These are phyloP conservation scores for Charina bottae DNA, from an alignment of 2,113 vertebrate genomes.

Conservation along the genomic window DNA sequence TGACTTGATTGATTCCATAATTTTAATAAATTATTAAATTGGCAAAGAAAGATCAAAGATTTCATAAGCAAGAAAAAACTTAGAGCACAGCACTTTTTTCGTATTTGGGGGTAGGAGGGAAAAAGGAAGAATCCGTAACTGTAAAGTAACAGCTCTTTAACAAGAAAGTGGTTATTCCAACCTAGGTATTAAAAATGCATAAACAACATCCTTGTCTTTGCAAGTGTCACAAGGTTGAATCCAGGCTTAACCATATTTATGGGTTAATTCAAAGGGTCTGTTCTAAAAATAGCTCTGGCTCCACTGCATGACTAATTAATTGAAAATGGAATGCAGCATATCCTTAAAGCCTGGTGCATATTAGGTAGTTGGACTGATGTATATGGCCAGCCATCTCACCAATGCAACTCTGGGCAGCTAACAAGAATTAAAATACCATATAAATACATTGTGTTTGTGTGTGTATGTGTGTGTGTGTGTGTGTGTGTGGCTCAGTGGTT, in stretches of 20 bases:
- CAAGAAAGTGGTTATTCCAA: not conserved
- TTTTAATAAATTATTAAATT: slow-evolving; percentile 19
- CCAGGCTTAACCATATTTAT: not conserved
- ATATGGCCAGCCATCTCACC: too few relatives aligned
- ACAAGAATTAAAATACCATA: not conserved
- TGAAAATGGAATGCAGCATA: not conserved
- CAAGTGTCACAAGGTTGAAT: not conserved
- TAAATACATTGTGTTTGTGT: too few relatives aligned
- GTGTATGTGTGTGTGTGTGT: too few relatives aligned
- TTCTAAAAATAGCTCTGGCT: not conserved
- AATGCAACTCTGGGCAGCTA: not conserved
- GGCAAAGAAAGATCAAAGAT: not conserved
- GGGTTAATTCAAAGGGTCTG: not conserved
- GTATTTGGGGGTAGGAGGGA: not conserved
- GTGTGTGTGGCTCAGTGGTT: too few relatives aligned
- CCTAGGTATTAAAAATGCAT: not conserved
- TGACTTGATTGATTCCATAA: slow-evolving; percentile 5
- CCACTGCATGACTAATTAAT: not conserved
- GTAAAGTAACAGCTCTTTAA: not conserved
- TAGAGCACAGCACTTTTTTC: not conserved
- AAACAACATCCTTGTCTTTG: not conserved
- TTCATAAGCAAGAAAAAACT: not conserved
- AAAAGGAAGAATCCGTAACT: not conserved
- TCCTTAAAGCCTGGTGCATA: not conserved
- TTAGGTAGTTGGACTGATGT: not conserved